Percentiles rank a stretch among this genome's conserved stretches.
Conservation (phyloP, 2,113 vertebrate species). For the Cardinalis cardinalis region DNA sequence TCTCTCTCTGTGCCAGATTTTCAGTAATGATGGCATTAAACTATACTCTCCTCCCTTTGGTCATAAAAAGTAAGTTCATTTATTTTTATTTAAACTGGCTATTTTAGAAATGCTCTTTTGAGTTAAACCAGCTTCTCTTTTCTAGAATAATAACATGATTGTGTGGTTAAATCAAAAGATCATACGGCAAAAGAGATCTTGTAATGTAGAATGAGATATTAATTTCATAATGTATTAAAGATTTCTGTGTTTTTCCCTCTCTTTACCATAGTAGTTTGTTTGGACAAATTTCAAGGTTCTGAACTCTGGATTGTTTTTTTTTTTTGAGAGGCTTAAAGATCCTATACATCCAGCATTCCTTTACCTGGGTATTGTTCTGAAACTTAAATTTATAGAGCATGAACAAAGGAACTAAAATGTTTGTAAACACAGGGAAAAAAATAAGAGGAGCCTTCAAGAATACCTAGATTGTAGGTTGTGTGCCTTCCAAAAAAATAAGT, state of each 20-base stretch:
- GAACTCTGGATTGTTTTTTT: background rate
- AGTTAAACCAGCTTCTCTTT: background rate
- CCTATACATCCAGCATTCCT: background rate
- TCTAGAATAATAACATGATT: background rate
- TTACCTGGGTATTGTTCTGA: background rate
- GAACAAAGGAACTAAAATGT: background rate
- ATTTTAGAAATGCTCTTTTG: background rate
- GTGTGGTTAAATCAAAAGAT: background rate
- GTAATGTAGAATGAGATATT: background rate
- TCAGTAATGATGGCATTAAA: background rate
- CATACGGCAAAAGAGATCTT: background rate
- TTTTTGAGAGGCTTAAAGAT: background rate
- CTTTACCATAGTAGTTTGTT: background rate
- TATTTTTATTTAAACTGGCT: background rate
- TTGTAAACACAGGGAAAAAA: background rate
- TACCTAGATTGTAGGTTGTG: rapidly evolving
- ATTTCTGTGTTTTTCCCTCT: background rate
- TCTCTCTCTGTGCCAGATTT: background rate
- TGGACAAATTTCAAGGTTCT: background rate
- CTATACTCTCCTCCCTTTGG: background rate
- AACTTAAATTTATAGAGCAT: background rate
- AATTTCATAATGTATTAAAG: background rate
- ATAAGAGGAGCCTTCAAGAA: background rate
- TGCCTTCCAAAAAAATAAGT: background rate
- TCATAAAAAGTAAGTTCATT: background rate